These are phyloP conservation scores for Daubentonia madagascariensis DNA, from an alignment of 2,113 vertebrate genomes.

Conservation along the genomic window DNA sequence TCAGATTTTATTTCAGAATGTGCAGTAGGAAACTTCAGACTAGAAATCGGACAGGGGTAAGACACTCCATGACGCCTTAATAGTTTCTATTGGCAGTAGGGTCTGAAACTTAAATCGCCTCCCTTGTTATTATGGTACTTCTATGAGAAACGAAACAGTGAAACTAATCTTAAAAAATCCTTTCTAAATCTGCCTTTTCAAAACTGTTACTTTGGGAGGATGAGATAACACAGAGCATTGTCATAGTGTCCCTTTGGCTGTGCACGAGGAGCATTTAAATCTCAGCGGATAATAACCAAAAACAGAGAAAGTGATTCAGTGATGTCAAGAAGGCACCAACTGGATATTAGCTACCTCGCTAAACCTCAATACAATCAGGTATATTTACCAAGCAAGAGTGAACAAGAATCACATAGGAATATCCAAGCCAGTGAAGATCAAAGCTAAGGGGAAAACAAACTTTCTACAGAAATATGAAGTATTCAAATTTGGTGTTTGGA, in stretches of 20 bases:
- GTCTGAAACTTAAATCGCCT: constrained; percentile 32
- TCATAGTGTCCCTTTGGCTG: neutral
- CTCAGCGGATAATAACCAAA: neutral
- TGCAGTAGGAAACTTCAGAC: neutral
- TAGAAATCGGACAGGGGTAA: neutral
- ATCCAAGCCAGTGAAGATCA: neutral
- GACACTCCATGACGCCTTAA: neutral
- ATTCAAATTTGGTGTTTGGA: neutral
- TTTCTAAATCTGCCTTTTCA: constrained; percentile 46
- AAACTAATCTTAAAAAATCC: constrained; percentile 55
- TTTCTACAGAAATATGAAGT: neutral
- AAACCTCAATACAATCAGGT: neutral
- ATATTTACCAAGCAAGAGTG: neutral
- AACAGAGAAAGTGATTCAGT: neutral
- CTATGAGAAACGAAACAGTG: constrained; percentile 15
- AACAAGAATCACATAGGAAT: neutral
- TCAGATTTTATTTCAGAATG: neutral
- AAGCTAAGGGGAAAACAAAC: neutral
- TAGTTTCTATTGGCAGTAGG: constrained; percentile 20
- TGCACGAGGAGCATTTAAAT: neutral
- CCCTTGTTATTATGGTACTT: neutral
- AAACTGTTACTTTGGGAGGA: constrained; percentile 6
- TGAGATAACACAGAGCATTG: neutral
- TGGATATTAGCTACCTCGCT: neutral
- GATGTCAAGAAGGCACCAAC: constrained; percentile 6